Evolutionary conservation across 2,113 vertebrate genomes (phyloP), one percentile per base, ranked within the genome.

Genomic region (Oncorhynchus tshawytscha): DNA sequence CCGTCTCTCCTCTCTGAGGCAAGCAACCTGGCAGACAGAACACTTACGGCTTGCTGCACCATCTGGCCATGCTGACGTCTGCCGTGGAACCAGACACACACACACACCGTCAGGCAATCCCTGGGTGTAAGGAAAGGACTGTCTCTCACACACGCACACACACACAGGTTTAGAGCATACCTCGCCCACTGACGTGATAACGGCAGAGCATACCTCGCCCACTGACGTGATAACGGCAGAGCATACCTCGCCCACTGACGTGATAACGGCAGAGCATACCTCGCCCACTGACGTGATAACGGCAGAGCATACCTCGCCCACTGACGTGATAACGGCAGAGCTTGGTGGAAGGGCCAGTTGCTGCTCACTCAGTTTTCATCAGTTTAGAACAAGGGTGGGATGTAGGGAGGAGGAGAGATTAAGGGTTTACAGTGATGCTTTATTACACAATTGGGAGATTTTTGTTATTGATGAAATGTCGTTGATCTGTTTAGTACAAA

Each of bases 251-350:
- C 25, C 25, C 25, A 27, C 25, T 27, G 25, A 2, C 25, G 2
- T 27, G 25, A 27, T 27, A 27, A 27, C 25, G 25, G 25, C 25
- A 27, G 25, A 27, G 25, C 25, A 0, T 2, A 27, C 2, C 27
- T 27, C 27, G 27, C 27, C 27, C 27, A 27, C 27, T 3, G 27
- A 3, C 27, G 27, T 27, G 27, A 27, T 27, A 27, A 27, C 25
- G 25, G 25, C 25, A 27, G 25, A 27, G 25, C 25, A 0, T 2
- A 27, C 2, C 25, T 27, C 25, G 34, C 57, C 69, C 29, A 69
- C 71, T 39, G 64, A 62, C 57, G 78, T 78, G 78, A 71, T 85
- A 76, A 85, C 76, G 78, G 78, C 71, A 71, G 66, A 15, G 24
- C 66, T 25, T 39, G 34, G 34, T 39, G 2, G 39, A 51, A 57